Conservation (phyloP, 2,797 vertebrate species). For the Oreonectes daqikongensis region DNA sequence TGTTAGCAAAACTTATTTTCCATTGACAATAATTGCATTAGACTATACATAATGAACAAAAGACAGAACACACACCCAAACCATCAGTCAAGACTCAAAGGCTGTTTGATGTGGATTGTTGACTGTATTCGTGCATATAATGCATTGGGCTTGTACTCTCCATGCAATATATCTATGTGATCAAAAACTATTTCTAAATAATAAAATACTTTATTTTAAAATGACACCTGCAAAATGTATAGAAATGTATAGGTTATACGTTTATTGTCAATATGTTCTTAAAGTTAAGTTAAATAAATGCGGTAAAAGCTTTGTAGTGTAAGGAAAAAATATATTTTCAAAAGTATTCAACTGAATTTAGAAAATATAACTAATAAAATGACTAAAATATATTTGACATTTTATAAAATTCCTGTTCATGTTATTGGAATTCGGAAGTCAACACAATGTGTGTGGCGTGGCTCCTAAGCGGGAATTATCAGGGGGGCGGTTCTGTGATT, state of each 20-base stretch:
- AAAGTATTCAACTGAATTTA: no score
- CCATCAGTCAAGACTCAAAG: not conserved
- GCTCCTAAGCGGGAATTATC: not conserved
- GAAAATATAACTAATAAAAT: not conserved
- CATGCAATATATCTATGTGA: not conserved
- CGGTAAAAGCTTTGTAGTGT: no score
- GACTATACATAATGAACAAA: not conserved
- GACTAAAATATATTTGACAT: not conserved
- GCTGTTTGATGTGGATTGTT: not conserved
- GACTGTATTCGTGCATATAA: not conserved
- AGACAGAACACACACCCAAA: slow-evolving; percentile 17
- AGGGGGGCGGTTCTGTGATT: not conserved
- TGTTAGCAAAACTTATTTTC: not conserved
- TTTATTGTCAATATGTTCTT: no score
- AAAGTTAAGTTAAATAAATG: no score
- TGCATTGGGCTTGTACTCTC: not conserved
- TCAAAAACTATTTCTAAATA: not conserved
- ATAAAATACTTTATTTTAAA: no score
- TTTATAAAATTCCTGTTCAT: not conserved
- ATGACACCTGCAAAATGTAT: no score
- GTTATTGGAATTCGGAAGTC: not conserved
- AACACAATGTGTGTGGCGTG: not conserved
- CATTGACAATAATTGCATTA: not conserved
- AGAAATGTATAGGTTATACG: no score
- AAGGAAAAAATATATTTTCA: no score